Conservation (phyloP, 1,140 invertebrate species). For the Solenopsis invicta region DNA sequence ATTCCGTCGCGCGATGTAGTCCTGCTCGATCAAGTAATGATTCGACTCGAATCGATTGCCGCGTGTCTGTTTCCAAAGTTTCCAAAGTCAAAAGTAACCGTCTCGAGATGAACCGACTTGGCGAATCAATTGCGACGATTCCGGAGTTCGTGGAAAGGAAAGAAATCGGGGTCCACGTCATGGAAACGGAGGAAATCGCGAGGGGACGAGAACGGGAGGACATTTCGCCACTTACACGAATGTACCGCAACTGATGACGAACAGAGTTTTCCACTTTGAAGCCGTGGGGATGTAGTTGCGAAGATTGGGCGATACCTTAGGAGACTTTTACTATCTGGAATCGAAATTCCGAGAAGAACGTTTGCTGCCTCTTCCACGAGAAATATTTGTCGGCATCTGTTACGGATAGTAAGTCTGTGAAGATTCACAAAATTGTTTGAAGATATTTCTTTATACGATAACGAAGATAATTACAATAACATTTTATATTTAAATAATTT, state of each 20-base stretch:
- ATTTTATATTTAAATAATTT: neutral
- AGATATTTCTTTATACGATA: neutral
- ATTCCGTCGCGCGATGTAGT: neutral
- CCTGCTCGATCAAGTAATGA: constrained; percentile 39
- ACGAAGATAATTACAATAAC: neutral
- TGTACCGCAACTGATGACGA: constrained; percentile 49
- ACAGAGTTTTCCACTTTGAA: constrained; percentile 60
- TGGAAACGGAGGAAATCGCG: neutral
- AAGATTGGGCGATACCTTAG: constrained; percentile 42
- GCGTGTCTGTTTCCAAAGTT: constrained; percentile 47
- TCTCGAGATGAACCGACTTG: constrained; percentile 30
- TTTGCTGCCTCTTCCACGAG: neutral
- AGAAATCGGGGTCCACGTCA: neutral
- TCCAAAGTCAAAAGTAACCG: neutral
- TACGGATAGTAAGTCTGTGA: neutral
- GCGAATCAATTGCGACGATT: constrained; percentile 29
- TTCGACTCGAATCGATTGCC: neutral
- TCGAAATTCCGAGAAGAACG: constrained; percentile 15
- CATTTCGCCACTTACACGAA: constrained; percentile 33
- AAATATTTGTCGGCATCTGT: neutral
- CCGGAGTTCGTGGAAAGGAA: neutral
- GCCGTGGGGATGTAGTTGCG: neutral
- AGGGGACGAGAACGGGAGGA: neutral
- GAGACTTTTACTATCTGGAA: constrained; percentile 29
- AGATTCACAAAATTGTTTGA: neutral